A percentile compares a stretch with the other conserved stretches of the same genome.
Conservation (phyloP, 2,113 vertebrate species). For the Anarrhichthys ocellatus region DNA sequence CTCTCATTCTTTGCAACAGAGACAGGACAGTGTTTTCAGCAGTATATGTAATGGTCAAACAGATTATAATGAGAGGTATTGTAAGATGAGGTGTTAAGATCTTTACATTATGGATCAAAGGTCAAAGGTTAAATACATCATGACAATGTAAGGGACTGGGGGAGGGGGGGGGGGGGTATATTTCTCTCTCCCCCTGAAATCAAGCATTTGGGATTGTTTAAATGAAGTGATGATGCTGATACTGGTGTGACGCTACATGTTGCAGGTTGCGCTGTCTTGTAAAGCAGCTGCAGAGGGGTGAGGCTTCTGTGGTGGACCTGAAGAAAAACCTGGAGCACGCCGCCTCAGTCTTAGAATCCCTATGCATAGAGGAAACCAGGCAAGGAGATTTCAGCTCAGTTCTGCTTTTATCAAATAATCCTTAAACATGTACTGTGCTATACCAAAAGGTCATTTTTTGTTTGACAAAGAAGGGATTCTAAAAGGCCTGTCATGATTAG, state of each 20-base stretch:
- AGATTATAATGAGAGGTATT: not conserved
- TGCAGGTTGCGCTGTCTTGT: slow-evolving; percentile 91
- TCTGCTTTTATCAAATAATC: not conserved
- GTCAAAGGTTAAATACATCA: not conserved
- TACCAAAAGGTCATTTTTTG: too few relatives aligned
- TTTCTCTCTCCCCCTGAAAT: not conserved
- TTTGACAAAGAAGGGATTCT: not conserved
- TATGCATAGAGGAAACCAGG: slow-evolving; percentile 94
- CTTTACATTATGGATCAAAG: not conserved
- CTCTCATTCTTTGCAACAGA: not conserved
- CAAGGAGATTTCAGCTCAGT: slow-evolving; percentile 36
- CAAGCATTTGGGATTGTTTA: not conserved
- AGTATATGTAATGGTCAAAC: not conserved
- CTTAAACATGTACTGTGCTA: not conserved
- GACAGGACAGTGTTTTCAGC: not conserved
- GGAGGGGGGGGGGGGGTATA: too few relatives aligned
- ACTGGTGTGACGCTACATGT: slow-evolving; percentile 5
- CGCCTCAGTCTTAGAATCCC: slow-evolving; percentile 91
- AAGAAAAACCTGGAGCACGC: slow-evolving; percentile 97
- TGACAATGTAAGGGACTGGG: not conserved
- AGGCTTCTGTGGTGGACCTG: slow-evolving; percentile 91
- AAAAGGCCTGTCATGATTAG: not conserved
- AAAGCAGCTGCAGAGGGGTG: slow-evolving; percentile 93
- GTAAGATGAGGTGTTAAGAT: not conserved
- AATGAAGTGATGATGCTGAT: not conserved